A percentile compares a stretch with the other conserved stretches of the same genome.
Evolutionary conservation across 2,888 invertebrate species (phyloP).

Genomic region (Epinotia nisella): DNA sequence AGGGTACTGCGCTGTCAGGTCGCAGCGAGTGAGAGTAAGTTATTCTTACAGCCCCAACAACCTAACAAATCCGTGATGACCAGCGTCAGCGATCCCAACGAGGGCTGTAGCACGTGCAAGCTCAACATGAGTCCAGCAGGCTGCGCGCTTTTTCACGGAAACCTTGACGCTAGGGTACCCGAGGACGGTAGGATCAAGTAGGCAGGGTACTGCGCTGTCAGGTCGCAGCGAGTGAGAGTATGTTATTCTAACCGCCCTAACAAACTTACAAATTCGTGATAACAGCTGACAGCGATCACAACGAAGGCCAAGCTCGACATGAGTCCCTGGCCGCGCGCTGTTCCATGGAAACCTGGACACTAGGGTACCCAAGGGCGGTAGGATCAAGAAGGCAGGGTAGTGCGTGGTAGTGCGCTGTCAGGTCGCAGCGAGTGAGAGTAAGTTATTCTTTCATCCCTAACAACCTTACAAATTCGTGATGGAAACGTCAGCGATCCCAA

Average conservation of each 20-base stretch:
- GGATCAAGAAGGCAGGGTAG: constrained; percentile 87
- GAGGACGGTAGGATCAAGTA: constrained; percentile 91
- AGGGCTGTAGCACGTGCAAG: constrained; percentile 91
- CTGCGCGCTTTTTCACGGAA: constrained; percentile 89
- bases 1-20: constrained; percentile 93
- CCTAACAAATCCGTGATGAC: constrained; percentile 89
- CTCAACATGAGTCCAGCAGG: constrained; percentile 88
- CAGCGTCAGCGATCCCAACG: constrained; percentile 91
- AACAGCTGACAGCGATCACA: neutral
- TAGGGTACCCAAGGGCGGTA: constrained; percentile 92
- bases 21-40: constrained; percentile 87
- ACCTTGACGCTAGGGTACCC: constrained; percentile 87
- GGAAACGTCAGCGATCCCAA: neutral
- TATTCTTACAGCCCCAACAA: too few species aligned
- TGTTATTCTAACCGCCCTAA: constrained; percentile 48
- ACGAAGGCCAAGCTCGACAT: constrained; percentile 79
- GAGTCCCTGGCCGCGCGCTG: constrained; percentile 88
- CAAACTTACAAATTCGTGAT: neutral
- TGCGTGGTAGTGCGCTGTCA: constrained; percentile 94
- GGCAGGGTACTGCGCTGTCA: constrained; percentile 93
- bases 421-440: constrained; percentile 87
- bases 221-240: constrained; percentile 87
- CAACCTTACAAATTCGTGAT: neutral
- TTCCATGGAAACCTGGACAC: constrained; percentile 90
- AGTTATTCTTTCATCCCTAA: constrained; percentile 48